Evolutionary conservation across 1,140 invertebrate genomes (phyloP).

Genomic region (Zaprionus kolodkinae): DNA sequence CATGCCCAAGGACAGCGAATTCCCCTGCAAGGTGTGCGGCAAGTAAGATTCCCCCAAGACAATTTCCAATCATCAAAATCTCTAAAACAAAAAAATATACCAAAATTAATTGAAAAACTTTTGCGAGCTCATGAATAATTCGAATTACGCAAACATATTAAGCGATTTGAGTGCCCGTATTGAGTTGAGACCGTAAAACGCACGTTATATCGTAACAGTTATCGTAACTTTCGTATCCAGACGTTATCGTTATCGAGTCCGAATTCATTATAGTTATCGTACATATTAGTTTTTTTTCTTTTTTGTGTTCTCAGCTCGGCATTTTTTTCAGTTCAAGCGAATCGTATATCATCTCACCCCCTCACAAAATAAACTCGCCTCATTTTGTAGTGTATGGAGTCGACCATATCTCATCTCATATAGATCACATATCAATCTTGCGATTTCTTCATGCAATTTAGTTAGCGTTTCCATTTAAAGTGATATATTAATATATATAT

Average conservation of each 20-base stretch:
- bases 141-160: constrained; percentile 52
- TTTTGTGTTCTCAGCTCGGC: not conserved
- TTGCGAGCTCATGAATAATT: constrained; percentile 28
- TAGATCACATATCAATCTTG: constrained; percentile 22
- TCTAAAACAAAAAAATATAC: constrained; percentile 27
- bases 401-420: constrained; percentile 20
- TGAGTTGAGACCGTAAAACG: constrained; percentile 79
- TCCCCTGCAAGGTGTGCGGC: constrained; percentile 98
- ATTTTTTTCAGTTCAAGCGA: constrained; percentile 17
- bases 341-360: not conserved
- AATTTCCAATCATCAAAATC: constrained; percentile 45
- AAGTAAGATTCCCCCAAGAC: constrained; percentile 92
- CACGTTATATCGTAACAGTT: constrained; percentile 72
- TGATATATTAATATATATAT: constrained; percentile 49
- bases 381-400: constrained; percentile 39
- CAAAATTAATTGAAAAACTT: not conserved
- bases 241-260: constrained; percentile 25
- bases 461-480: constrained; percentile 66
- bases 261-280: constrained; percentile 32
- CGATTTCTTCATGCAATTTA: constrained; percentile 42
- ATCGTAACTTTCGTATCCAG: constrained; percentile 16
- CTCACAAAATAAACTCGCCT: not conserved
- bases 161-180: constrained; percentile 78
- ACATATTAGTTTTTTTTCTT: not conserved
- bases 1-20: constrained; percentile 85